phyloP scores from a whole-genome alignment of 2,113 vertebrate species.

The Sinocyclocheilus grahami region DNA sequence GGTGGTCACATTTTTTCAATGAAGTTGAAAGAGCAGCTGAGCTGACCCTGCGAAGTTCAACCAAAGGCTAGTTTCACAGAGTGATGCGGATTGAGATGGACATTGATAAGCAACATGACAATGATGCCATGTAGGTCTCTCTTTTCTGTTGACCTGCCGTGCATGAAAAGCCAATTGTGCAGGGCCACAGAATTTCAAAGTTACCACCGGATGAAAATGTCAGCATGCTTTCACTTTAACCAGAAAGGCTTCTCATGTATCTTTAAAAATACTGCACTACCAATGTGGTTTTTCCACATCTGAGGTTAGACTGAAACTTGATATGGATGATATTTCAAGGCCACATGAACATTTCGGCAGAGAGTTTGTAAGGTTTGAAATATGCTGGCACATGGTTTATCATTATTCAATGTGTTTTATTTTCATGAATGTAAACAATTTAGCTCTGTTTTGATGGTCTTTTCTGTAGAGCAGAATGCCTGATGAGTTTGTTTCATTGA shows the following conservation, averaged over 20 bases:
- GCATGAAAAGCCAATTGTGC: background rate
- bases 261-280: background rate
- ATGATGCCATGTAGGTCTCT: background rate
- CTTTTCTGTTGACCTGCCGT: constrained; percentile 13
- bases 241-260: background rate
- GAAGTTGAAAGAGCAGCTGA: background rate
- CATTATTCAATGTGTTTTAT: background rate
- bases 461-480: background rate
- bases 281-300: background rate
- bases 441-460: background rate
- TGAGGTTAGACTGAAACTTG: background rate
- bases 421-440: background rate
- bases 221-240: constrained; percentile 11
- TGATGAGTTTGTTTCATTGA: background rate
- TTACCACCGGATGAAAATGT: constrained; percentile 8
- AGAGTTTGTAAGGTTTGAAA: background rate
- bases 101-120: background rate
- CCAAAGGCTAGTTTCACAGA: background rate
- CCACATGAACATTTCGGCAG: background rate
- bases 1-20: background rate
- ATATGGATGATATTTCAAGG: background rate
- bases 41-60: background rate
- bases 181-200: background rate
- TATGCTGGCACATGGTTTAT: background rate
- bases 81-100: constrained; percentile 16